These are phyloP conservation scores for Enteromius argenteus DNA, from an alignment of 2,797 vertebrate species.

Conservation along the genomic window DNA sequence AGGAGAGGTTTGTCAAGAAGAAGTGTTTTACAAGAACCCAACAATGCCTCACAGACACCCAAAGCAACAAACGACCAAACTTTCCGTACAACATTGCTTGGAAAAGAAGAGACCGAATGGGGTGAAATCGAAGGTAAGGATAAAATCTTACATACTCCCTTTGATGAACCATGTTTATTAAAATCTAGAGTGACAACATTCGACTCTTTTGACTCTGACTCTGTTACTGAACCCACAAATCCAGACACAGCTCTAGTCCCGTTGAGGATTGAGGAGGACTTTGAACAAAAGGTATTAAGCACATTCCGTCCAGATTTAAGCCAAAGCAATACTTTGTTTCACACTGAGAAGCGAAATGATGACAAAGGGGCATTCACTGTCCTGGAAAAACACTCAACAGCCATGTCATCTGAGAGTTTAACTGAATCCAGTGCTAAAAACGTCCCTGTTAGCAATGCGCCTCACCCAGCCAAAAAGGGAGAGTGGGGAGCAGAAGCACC, in stretches of 20 bases:
- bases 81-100: background rate
- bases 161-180: background rate
- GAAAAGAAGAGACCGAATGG: slow-evolving; percentile 25
- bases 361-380: slow-evolving; percentile 18
- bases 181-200: slow-evolving; percentile 9
- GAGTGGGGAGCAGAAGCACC: slow-evolving; percentile 30
- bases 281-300: slow-evolving; percentile 8
- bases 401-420: slow-evolving; percentile 41
- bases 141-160: slow-evolving; percentile 5
- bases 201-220: slow-evolving; percentile 2
- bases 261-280: slow-evolving; percentile 43
- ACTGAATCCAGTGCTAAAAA: slow-evolving; percentile 40
- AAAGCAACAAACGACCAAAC: slow-evolving; percentile 24
- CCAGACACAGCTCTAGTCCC: slow-evolving; percentile 16
- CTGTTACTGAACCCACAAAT: background rate
- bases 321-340: slow-evolving; percentile 29
- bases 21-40: slow-evolving; percentile 17
- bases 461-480: slow-evolving; percentile 59
- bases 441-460: slow-evolving; percentile 62
- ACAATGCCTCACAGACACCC: background rate
- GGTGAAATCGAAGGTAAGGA: slow-evolving; percentile 43
- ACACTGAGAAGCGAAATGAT: slow-evolving; percentile 24
- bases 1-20: background rate
- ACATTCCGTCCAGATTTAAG: slow-evolving; percentile 45
- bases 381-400: slow-evolving; percentile 44